phyloP scores from a whole-genome alignment of 2,888 invertebrate genomes.

The Polietes domitor region DNA sequence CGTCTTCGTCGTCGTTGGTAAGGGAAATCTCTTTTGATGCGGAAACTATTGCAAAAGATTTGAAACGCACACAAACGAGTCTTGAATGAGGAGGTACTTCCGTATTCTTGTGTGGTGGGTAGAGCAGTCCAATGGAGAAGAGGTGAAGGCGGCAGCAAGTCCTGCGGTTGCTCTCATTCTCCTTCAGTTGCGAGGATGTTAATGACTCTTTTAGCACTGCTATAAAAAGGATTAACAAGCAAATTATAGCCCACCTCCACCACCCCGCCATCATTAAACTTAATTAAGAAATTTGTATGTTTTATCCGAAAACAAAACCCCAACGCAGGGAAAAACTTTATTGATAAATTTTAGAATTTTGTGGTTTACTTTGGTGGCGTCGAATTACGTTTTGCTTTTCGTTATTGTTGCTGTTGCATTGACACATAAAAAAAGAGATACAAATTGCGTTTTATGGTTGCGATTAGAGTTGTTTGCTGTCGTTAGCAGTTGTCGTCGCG shows the following conservation, averaged over 20 bases:
- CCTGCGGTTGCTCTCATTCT: constrained; percentile 51
- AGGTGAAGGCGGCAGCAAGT: constrained; percentile 30
- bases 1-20: not conserved
- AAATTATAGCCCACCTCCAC: constrained; percentile 52
- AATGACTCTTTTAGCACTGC: constrained; percentile 60
- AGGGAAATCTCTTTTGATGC: constrained; percentile 57
- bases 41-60: constrained; percentile 66
- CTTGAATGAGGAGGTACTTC: not conserved
- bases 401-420: constrained; percentile 46
- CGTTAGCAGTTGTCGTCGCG: constrained; percentile 32
- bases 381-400: not conserved
- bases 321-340: constrained; percentile 46
- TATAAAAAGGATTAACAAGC: constrained; percentile 64
- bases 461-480: constrained; percentile 42
- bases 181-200: constrained; percentile 37
- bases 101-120: not conserved
- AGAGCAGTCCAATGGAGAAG: not conserved
- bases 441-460: constrained; percentile 61
- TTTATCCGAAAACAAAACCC: constrained; percentile 23
- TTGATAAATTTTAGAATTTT: constrained; percentile 55
- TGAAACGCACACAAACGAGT: constrained; percentile 21
- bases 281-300: constrained; percentile 65
- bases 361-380: constrained; percentile 62
- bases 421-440: constrained; percentile 61
- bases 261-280: constrained; percentile 1